phyloP scores from a whole-genome alignment of 2,888 invertebrate species.

The Drosophila yooni region DNA sequence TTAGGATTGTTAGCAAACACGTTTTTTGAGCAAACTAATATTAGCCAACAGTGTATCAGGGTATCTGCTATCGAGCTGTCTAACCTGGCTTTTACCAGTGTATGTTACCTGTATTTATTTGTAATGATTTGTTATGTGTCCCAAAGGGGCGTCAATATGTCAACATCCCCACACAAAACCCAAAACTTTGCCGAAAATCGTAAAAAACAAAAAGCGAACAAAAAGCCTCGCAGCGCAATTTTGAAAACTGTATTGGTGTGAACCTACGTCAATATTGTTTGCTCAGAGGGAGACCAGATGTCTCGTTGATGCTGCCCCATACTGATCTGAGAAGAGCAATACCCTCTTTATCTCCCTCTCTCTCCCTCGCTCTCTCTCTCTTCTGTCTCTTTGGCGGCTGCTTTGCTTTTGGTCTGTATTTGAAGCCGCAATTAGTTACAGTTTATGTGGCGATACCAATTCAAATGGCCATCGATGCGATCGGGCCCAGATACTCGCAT shows the following conservation, averaged over 20 bases:
- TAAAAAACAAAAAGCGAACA: constrained; percentile 24
- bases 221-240: constrained; percentile 24
- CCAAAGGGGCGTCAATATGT: not conserved
- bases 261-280: constrained; percentile 72
- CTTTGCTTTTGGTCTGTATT: constrained; percentile 75
- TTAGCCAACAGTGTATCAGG: not conserved
- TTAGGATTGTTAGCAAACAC: not conserved
- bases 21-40: not conserved
- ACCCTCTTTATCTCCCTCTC: constrained; percentile 4
- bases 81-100: not conserved
- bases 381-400: constrained; percentile 37
- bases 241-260: constrained; percentile 27
- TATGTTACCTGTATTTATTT: not conserved
- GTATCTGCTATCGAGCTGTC: not conserved
- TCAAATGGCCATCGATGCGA: constrained; percentile 61
- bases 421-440: constrained; percentile 84
- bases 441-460: constrained; percentile 78
- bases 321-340: constrained; percentile 25
- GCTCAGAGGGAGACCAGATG: constrained; percentile 55
- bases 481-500: constrained; percentile 47
- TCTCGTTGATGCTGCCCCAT: constrained; percentile 48
- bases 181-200: not conserved
- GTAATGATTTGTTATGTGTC: not conserved
- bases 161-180: not conserved
- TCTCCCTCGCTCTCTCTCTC: not conserved